phyloP scores from a whole-genome alignment of 2,113 vertebrate species.

The Antigone vipio region DNA sequence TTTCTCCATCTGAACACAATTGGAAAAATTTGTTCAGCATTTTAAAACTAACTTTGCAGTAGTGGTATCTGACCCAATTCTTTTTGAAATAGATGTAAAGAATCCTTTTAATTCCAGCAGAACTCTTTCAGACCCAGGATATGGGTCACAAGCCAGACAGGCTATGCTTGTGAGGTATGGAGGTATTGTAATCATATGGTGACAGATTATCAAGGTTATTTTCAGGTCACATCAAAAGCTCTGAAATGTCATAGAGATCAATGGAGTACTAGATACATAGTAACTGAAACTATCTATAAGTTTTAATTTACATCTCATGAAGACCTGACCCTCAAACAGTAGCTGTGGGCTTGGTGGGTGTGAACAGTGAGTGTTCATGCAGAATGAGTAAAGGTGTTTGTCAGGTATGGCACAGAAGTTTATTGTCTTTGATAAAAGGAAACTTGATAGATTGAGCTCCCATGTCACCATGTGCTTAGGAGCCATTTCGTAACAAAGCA shows the following conservation, averaged over 20 bases:
- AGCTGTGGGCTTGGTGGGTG: background rate
- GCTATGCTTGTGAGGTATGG: background rate
- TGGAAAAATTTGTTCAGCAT: background rate
- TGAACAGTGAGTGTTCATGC: no score
- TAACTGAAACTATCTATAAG: background rate
- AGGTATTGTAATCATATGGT: background rate
- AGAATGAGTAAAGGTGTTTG: background rate
- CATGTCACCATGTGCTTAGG: background rate
- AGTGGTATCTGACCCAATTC: background rate
- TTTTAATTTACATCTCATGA: background rate
- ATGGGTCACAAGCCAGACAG: no score
- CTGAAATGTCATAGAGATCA: background rate
- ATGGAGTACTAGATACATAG: background rate
- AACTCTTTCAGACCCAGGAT: background rate
- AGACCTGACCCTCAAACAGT: background rate
- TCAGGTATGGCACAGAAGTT: background rate
- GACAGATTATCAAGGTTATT: background rate
- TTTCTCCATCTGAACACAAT: background rate
- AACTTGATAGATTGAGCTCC: background rate
- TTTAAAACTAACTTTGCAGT: background rate
- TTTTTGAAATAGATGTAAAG: background rate
- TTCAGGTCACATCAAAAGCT: background rate
- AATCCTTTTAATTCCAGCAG: background rate
- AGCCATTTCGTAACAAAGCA: background rate
- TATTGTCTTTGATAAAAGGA: background rate